Evolutionary conservation across 2,113 vertebrate genomes (phyloP).

Genomic region (Tamias sibiricus): DNA sequence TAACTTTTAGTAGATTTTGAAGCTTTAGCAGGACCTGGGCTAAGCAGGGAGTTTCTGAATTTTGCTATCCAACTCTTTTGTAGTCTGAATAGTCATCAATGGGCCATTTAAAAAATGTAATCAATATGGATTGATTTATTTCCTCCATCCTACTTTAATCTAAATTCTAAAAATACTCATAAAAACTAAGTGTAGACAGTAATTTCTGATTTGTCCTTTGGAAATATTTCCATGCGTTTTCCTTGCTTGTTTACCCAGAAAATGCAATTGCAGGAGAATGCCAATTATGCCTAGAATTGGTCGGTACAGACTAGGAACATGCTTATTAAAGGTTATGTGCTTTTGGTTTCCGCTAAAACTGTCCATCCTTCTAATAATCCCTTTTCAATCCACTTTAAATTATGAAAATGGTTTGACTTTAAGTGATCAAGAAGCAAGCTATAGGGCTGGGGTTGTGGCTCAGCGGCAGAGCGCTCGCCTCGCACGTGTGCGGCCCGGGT

Average conservation of each 20-base stretch:
- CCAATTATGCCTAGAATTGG: not conserved
- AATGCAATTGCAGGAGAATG: not conserved
- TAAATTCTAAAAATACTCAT: slow-evolving; percentile 36
- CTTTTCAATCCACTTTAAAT: slow-evolving; percentile 8
- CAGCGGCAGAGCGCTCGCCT: too few species aligned
- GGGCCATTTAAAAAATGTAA: not conserved
- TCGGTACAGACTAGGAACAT: not conserved
- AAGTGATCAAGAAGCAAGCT: not conserved
- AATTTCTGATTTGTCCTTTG: not conserved
- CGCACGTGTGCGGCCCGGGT: too few species aligned
- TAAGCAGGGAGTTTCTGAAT: not conserved
- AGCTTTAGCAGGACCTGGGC: not conserved
- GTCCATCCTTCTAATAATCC: not conserved
- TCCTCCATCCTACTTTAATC: not conserved
- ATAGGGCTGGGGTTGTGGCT: not conserved
- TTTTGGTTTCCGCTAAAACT: not conserved
- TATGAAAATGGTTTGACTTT: slow-evolving; percentile 13
- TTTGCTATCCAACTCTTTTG: not conserved
- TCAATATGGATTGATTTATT: not conserved
- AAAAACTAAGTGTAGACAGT: not conserved
- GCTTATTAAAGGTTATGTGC: not conserved
- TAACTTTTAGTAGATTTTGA: not conserved
- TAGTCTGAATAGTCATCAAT: not conserved
- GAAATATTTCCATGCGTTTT: not conserved
- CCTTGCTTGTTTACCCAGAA: slow-evolving; percentile 40